Evolutionary conservation across 2,888 invertebrate genomes (phyloP).

Genomic region (Hypselothyrea guttata): DNA sequence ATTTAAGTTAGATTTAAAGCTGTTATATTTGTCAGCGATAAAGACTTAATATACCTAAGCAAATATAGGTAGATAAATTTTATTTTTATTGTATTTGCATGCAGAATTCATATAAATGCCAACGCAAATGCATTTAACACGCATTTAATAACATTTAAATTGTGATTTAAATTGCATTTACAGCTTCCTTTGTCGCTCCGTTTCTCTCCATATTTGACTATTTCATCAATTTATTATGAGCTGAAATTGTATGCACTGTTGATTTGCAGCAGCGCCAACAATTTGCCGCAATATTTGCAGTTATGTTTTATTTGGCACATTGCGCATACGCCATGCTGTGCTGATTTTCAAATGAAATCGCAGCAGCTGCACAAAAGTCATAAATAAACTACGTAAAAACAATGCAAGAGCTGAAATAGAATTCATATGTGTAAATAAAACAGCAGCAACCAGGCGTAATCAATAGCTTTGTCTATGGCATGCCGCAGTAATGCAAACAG

Average conservation of each 20-base stretch:
- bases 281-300: slow-evolving; percentile 2
- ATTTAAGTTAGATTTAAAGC: too few species aligned
- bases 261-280: slow-evolving; percentile 2
- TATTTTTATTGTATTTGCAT: too few species aligned
- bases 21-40: too few species aligned
- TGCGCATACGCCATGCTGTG: slow-evolving; percentile 31
- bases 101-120: too few species aligned
- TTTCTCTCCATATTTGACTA: too few species aligned
- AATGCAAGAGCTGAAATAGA: slow-evolving; percentile 8
- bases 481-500: slow-evolving; percentile 48
- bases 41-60: too few species aligned
- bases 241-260: neutral
- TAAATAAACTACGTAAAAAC: slow-evolving; percentile 25
- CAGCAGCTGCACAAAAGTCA: slow-evolving; percentile 33
- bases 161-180: too few species aligned
- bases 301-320: slow-evolving; percentile 6
- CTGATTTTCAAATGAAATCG: slow-evolving; percentile 9
- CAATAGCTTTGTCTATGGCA: slow-evolving; percentile 32
- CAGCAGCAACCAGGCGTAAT: slow-evolving; percentile 28
- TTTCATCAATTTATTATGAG: too few species aligned
- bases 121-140: too few species aligned
- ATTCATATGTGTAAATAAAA: neutral
- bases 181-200: too few species aligned
- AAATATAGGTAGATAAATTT: too few species aligned
- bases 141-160: too few species aligned